Conservation (phyloP, 2,797 vertebrate genomes). For the Manis pentadactyla region DNA sequence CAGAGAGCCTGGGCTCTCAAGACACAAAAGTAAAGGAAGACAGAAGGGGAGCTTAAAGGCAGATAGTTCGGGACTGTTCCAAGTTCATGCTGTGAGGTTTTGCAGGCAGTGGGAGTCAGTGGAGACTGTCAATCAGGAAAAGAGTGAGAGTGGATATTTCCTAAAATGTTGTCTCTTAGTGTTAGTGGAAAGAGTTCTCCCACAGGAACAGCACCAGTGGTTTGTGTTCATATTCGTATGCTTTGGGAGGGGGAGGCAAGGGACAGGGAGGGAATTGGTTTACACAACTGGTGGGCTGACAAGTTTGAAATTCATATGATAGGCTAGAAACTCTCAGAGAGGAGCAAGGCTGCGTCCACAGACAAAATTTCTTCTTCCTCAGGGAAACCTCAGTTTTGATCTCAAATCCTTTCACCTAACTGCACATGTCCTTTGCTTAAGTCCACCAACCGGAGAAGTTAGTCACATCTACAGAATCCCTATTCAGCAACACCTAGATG, state of each 20-base stretch:
- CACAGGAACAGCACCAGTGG: not conserved
- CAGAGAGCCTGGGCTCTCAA: not conserved
- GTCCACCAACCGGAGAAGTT: not conserved
- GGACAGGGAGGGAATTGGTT: not conserved
- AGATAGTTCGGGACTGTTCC: not conserved
- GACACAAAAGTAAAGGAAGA: not conserved
- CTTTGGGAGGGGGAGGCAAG: accelerated
- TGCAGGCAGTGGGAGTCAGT: not conserved
- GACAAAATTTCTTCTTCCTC: not conserved
- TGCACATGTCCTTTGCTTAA: not conserved
- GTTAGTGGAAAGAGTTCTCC: no score
- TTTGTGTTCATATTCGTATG: not conserved
- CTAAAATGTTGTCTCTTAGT: not conserved
- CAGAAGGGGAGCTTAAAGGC: not conserved
- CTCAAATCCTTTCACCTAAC: not conserved
- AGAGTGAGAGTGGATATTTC: accelerated
- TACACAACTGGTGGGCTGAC: not conserved
- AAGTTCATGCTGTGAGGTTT: not conserved
- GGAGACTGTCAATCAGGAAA: no score
- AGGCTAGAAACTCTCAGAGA: not conserved
- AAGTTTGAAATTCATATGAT: not conserved
- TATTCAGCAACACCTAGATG: no score
- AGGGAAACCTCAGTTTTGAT: not conserved
- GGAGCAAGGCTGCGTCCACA: not conserved
- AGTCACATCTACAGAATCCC: not conserved